phyloP scores from a whole-genome alignment of 1,140 invertebrate genomes.

The Tribolium castaneum region DNA sequence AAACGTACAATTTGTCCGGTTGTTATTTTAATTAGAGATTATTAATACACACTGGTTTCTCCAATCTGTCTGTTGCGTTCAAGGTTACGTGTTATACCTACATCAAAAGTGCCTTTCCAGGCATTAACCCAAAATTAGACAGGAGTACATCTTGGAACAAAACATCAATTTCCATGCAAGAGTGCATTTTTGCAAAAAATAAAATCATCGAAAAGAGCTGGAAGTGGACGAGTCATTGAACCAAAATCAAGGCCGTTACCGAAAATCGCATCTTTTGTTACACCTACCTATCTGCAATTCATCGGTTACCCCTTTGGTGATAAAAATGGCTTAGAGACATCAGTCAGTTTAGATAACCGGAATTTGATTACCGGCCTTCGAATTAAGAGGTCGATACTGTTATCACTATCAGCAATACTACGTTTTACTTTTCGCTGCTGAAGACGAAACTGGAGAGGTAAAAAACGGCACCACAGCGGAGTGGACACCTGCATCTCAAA shows the following conservation, averaged over 20 bases:
- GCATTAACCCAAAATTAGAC: background rate
- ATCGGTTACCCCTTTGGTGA: background rate
- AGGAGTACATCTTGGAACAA: background rate
- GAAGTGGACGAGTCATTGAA: background rate
- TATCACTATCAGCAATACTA: slow-evolving; percentile 20
- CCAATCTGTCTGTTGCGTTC: background rate
- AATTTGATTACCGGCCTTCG: background rate
- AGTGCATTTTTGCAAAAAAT: background rate
- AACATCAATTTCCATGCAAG: slow-evolving; percentile 10
- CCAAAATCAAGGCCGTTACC: slow-evolving; percentile 20
- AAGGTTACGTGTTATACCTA: slow-evolving; percentile 7
- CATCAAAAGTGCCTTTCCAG: background rate
- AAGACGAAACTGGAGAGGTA: background rate
- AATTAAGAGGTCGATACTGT: slow-evolving; percentile 8
- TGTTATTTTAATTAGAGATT: slow-evolving; percentile 9
- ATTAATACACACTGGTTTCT: slow-evolving; percentile 14
- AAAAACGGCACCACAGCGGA: background rate
- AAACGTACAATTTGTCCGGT: slow-evolving; percentile 11
- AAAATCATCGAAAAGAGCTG: background rate
- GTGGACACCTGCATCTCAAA: slow-evolving; percentile 57
- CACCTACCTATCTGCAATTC: background rate
- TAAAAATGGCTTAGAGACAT: slow-evolving; percentile 15
- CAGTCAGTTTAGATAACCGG: slow-evolving; percentile 1
- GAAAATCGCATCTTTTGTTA: slow-evolving; percentile 19
- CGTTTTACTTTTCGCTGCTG: background rate